phyloP scores from a whole-genome alignment of 2,797 vertebrate genomes.

The Pachyuromys duprasi region DNA sequence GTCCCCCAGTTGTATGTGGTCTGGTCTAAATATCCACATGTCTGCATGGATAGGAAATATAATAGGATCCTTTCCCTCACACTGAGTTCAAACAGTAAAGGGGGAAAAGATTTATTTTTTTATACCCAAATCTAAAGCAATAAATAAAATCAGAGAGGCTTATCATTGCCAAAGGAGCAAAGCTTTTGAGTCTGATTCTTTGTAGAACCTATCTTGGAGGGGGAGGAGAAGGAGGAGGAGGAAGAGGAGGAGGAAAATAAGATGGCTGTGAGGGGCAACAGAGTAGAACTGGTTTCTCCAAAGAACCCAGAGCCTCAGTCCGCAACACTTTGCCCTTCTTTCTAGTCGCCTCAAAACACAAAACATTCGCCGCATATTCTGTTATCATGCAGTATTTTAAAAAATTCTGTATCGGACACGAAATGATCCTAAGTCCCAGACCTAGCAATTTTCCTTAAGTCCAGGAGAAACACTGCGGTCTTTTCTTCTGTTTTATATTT shows the following conservation, averaged over 20 bases:
- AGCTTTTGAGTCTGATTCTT: conserved; percentile 50
- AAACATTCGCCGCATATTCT: conserved; percentile 45
- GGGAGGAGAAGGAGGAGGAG: conserved; percentile 27
- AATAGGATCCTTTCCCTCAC: conserved; percentile 74
- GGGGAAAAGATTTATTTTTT: conserved; percentile 71
- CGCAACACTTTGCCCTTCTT: conserved; percentile 27
- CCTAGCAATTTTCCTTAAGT: conserved; percentile 77
- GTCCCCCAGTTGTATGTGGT: conserved; percentile 71
- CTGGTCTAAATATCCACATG: conserved; percentile 73
- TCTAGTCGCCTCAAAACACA: conserved; percentile 31
- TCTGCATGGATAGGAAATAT: conserved; percentile 74
- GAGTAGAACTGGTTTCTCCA: background rate
- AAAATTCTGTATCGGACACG: conserved; percentile 41
- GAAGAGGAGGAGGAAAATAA: background rate
- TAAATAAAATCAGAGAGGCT: conserved; percentile 68
- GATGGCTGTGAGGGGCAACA: background rate
- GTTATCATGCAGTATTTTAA: conserved; percentile 25
- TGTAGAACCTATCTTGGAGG: conserved; percentile 49
- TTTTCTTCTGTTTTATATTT: conserved; percentile 83
- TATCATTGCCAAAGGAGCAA: conserved; percentile 46
- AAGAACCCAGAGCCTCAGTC: background rate
- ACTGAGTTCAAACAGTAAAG: conserved; percentile 71
- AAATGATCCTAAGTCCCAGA: conserved; percentile 71
- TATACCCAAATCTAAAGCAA: conserved; percentile 67
- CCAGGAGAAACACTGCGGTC: conserved; percentile 72